Percentiles rank a stretch among this genome's conserved stretches.
Evolutionary conservation across 2,888 invertebrate species (phyloP).

Genomic region (Alloscopus bannaensis): DNA sequence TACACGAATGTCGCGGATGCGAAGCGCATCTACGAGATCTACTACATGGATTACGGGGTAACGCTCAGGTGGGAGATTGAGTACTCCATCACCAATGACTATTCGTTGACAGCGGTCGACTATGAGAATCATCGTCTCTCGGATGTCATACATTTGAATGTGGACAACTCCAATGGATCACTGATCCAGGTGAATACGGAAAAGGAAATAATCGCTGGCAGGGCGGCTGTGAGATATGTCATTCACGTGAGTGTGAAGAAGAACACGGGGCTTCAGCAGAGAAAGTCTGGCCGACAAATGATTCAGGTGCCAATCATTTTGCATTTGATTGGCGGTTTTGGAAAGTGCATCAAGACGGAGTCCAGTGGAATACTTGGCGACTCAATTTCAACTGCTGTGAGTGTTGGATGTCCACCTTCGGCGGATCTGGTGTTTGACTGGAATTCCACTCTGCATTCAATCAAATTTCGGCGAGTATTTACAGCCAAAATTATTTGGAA

Average conservation of each 20-base stretch:
- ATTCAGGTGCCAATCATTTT: slow-evolving; percentile 48
- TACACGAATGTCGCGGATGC: neutral
- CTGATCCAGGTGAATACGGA: slow-evolving; percentile 66
- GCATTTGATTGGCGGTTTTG: slow-evolving; percentile 67
- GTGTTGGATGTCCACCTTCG: slow-evolving; percentile 55
- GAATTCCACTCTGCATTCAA: slow-evolving; percentile 64
- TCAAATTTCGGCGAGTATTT: slow-evolving; percentile 64
- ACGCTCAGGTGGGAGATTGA: slow-evolving; percentile 10
- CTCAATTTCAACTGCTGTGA: slow-evolving; percentile 1
- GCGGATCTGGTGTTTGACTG: slow-evolving; percentile 65
- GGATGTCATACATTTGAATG: slow-evolving; percentile 61
- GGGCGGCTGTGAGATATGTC: slow-evolving; percentile 54
- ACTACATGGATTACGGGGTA: slow-evolving; percentile 37
- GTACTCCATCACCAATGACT: slow-evolving; percentile 43
- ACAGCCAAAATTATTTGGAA: no score
- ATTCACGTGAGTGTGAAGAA: slow-evolving; percentile 46
- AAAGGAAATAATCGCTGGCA: slow-evolving; percentile 36
- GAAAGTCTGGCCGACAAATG: slow-evolving; percentile 43
- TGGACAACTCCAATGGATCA: slow-evolving; percentile 67
- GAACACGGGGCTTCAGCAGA: slow-evolving; percentile 29
- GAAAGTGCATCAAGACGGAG: slow-evolving; percentile 46
- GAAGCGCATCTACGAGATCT: slow-evolving; percentile 7
- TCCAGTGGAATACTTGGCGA: slow-evolving; percentile 45
- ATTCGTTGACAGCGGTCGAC: neutral
- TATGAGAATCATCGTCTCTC: slow-evolving; percentile 1